phyloP scores from a whole-genome alignment of 2,888 invertebrate genomes.

The Bombylius major region DNA sequence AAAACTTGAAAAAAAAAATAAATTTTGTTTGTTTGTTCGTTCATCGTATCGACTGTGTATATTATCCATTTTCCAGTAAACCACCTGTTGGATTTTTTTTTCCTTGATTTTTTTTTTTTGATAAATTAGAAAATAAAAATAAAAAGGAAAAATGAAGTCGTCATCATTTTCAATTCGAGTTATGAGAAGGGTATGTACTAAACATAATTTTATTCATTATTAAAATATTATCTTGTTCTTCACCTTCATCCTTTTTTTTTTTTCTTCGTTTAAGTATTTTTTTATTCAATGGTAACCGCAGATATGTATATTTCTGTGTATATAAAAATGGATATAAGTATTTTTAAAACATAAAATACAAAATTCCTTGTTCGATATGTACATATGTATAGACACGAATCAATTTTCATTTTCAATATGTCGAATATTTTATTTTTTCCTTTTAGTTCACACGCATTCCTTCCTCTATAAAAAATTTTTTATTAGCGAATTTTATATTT shows the following conservation, averaged over 20 bases:
- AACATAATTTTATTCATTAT: not conserved
- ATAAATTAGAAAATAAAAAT: not conserved
- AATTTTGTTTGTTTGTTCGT: no score
- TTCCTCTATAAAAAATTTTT: no score
- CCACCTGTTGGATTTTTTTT: constrained; percentile 13
- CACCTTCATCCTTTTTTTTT: no score
- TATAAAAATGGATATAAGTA: no score
- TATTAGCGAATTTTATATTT: no score
- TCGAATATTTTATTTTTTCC: not conserved
- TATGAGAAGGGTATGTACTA: constrained; percentile 14
- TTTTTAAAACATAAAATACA: no score
- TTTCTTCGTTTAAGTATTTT: no score
- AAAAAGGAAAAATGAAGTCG: constrained; percentile 10
- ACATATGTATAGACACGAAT: no score
- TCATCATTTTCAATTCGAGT: constrained; percentile 15
- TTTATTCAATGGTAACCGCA: no score
- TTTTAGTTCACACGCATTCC: not conserved
- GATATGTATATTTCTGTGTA: no score
- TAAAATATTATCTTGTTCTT: not conserved
- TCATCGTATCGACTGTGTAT: not conserved
- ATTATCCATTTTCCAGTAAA: not conserved
- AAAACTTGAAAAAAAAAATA: no score
- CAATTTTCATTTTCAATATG: not conserved
- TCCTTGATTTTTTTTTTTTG: constrained; percentile 4
- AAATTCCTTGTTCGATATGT: no score